These are phyloP conservation scores for Schizotus pectinicornis DNA, from an alignment of 2,888 invertebrate genomes.

Conservation along the genomic window DNA sequence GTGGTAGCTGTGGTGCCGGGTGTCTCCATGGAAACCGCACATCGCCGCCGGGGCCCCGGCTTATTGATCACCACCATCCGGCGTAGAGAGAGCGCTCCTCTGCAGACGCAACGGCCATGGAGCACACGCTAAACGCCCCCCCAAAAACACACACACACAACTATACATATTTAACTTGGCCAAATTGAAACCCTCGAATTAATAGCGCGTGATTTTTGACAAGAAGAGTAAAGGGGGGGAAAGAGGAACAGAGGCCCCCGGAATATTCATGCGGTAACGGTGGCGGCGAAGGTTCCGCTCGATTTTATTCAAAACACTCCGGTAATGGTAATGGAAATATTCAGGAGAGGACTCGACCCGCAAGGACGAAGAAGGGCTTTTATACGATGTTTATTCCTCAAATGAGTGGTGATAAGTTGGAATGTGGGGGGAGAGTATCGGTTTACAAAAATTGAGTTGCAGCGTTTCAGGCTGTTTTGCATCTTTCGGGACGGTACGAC, in stretches of 20 bases:
- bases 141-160: constrained; percentile 22
- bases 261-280: constrained; percentile 13
- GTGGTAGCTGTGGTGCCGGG: constrained; percentile 35
- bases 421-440: too few relatives aligned
- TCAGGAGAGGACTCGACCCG: too few relatives aligned
- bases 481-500: too few relatives aligned
- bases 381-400: too few relatives aligned
- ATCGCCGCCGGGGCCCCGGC: constrained; percentile 47
- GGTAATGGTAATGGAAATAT: constrained; percentile 2
- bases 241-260: constrained; percentile 4
- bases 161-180: constrained; percentile 37
- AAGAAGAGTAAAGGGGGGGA: too few relatives aligned
- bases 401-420: too few relatives aligned
- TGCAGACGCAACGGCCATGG: constrained; percentile 21
- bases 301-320: constrained; percentile 7
- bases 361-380: too few relatives aligned
- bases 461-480: too few relatives aligned
- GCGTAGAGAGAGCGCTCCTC: constrained; percentile 13
- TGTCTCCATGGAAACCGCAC: constrained; percentile 50
- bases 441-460: too few relatives aligned
- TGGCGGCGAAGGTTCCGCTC: neutral
- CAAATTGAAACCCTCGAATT: constrained; percentile 34
- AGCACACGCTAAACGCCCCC: constrained; percentile 26
- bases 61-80: constrained; percentile 46
- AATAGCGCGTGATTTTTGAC: constrained; percentile 18